phyloP scores from a whole-genome alignment of 2,113 vertebrate species.

The Panthera uncia region DNA sequence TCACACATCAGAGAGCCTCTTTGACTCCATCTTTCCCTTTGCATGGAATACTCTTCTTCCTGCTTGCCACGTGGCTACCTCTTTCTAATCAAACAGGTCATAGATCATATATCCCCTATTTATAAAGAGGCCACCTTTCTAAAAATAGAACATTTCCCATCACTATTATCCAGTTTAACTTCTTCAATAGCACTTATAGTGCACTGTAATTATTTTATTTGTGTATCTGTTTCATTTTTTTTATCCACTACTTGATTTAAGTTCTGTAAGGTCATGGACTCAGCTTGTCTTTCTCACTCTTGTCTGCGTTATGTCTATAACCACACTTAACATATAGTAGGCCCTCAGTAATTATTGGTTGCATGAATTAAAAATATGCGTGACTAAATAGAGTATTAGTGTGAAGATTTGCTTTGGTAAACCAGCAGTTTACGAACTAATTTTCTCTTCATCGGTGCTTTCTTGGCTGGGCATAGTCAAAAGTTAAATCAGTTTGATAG shows the following conservation, averaged over 20 bases:
- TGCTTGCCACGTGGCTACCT: background rate
- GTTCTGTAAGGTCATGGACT: background rate
- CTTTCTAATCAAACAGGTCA: background rate
- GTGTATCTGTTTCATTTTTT: constrained; percentile 12
- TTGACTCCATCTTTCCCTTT: background rate
- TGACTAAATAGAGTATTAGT: background rate
- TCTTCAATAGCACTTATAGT: background rate
- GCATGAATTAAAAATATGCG: background rate
- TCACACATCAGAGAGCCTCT: background rate
- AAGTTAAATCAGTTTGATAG: background rate
- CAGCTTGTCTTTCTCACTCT: background rate
- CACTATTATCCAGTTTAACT: background rate
- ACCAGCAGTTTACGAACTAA: background rate
- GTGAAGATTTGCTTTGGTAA: constrained; percentile 5
- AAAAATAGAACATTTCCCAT: background rate
- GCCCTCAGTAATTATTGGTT: background rate
- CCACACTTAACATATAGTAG: background rate
- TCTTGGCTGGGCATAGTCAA: background rate
- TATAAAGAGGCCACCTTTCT: background rate
- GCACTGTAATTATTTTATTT: background rate
- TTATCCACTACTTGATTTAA: background rate
- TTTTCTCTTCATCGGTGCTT: background rate
- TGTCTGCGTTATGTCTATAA: background rate
- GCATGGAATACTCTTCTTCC: background rate
- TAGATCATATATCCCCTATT: background rate